Evolutionary conservation across 2,113 vertebrate genomes (phyloP).

Genomic region (Salminus brasiliensis): DNA sequence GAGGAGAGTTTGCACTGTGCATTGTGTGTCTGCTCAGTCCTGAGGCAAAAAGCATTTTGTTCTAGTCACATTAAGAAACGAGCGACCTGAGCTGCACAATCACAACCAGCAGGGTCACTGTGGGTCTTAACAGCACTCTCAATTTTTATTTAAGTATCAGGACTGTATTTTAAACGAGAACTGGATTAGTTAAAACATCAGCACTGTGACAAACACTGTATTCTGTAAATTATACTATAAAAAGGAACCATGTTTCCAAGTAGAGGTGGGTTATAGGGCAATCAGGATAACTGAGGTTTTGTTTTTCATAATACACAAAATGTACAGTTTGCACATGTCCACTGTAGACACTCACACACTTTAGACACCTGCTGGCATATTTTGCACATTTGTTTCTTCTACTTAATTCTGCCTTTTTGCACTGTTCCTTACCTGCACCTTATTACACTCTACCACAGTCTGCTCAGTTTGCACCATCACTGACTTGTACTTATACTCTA

Average conservation of each 20-base stretch:
- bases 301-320: too few species aligned
- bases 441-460: too few species aligned
- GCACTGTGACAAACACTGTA: neutral
- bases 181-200: neutral
- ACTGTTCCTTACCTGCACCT: too few species aligned
- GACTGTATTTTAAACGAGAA: neutral
- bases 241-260: neutral
- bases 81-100: neutral
- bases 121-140: neutral
- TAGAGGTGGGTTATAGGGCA: too few species aligned
- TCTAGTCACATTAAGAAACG: neutral
- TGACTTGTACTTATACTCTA: too few species aligned
- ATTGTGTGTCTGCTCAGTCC: neutral
- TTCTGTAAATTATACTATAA: neutral
- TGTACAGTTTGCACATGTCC: too few species aligned
- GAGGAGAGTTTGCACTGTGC: neutral
- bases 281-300: too few species aligned
- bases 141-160: neutral
- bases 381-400: too few species aligned
- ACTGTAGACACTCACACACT: too few species aligned
- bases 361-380: too few species aligned
- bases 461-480: too few species aligned
- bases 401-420: too few species aligned
- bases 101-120: conserved; percentile 5
- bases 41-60: neutral